phyloP scores from a whole-genome alignment of 2,888 invertebrate genomes.

The Imbricaverruca yamaguchii region DNA sequence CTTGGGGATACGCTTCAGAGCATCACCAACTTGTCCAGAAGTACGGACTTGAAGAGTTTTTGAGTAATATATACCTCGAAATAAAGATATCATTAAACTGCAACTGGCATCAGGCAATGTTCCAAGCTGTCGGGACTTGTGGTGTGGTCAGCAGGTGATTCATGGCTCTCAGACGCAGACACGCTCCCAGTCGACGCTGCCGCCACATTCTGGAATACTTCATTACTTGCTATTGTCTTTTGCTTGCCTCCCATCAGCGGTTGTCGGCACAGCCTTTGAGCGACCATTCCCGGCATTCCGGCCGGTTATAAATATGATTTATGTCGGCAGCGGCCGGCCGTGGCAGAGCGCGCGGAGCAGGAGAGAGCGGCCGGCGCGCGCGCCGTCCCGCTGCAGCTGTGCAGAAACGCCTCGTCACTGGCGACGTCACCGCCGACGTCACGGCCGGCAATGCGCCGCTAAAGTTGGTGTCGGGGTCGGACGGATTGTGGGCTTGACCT shows the following conservation, averaged over 20 bases:
- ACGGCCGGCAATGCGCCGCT: no score
- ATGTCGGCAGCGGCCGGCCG: not conserved
- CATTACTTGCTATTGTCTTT: constrained; percentile 17
- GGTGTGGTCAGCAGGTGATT: not conserved
- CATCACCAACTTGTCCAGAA: no score
- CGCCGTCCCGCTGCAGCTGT: not conserved
- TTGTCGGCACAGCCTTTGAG: constrained; percentile 1
- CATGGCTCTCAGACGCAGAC: not conserved
- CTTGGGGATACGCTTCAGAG: no score
- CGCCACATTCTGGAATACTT: constrained; percentile 7
- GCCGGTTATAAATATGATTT: constrained; percentile 15
- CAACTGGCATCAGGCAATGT: no score
- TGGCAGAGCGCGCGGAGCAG: not conserved
- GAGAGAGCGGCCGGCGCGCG: not conserved
- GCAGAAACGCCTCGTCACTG: not conserved
- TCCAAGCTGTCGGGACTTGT: no score
- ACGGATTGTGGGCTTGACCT: no score
- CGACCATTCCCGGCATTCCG: not conserved
- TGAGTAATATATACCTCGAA: no score
- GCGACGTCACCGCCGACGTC: no score
- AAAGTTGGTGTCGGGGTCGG: no score
- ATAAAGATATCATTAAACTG: no score
- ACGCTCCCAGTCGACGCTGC: not conserved
- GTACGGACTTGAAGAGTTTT: no score
- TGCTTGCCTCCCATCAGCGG: constrained; percentile 13